A percentile compares a stretch with the other conserved stretches of the same genome.
Conservation (phyloP, 1,140 invertebrate genomes). For the Drosophila mojavensis region DNA sequence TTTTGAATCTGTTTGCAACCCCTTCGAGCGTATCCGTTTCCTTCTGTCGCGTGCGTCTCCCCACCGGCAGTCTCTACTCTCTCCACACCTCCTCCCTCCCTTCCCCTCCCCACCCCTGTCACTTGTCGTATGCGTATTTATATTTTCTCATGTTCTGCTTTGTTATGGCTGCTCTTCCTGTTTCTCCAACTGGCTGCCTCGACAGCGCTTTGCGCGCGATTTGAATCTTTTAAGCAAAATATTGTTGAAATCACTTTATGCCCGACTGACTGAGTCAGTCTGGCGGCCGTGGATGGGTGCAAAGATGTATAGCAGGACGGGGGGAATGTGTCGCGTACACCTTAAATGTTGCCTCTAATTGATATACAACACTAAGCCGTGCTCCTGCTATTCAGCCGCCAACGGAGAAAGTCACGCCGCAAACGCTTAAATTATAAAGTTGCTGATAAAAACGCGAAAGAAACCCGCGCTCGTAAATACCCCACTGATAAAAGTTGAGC, state of each 20-base stretch:
- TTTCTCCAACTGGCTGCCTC: constrained; percentile 9
- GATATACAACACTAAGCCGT: constrained; percentile 51
- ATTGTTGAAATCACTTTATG: constrained; percentile 82
- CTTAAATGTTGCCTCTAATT: constrained; percentile 60
- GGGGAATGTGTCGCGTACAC: constrained; percentile 30
- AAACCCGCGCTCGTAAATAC: constrained; percentile 43
- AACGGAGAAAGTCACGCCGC: constrained; percentile 58
- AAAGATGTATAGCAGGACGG: too few species aligned
- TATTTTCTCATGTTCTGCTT: constrained; percentile 67
- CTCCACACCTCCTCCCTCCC: neutral
- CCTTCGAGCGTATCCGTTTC: constrained; percentile 82
- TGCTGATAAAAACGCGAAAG: constrained; percentile 49
- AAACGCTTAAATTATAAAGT: constrained; percentile 61
- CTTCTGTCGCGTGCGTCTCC: constrained; percentile 77
- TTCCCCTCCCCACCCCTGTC: neutral
- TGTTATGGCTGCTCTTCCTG: constrained; percentile 56
- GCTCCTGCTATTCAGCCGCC: neutral
- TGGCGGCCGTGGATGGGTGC: neutral
- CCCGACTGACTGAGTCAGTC: constrained; percentile 55
- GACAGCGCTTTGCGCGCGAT: constrained; percentile 63
- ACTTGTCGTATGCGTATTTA: constrained; percentile 80
- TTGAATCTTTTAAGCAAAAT: constrained; percentile 83
- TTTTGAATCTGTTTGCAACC: constrained; percentile 83
- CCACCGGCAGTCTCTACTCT: constrained; percentile 4
- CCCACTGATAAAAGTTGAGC: constrained; percentile 61